These are phyloP conservation scores for Lordiphosa andalusiaca DNA, from an alignment of 2,888 invertebrate species.

Conservation along the genomic window DNA sequence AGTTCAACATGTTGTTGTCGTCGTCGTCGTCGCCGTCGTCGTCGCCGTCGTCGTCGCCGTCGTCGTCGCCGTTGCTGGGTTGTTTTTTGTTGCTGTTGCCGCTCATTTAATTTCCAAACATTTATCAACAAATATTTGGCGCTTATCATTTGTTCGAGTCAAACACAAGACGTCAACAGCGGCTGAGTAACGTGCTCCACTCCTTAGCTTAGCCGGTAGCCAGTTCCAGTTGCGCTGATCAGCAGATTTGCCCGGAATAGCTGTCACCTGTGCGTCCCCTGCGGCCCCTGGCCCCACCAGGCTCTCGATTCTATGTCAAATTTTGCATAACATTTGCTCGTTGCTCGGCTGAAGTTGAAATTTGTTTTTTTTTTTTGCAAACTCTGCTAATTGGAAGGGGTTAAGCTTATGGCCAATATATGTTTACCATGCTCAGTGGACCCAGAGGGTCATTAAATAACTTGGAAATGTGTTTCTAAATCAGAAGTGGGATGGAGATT, in stretches of 20 bases:
- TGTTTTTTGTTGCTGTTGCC: slow-evolving; percentile 46
- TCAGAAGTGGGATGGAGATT: too few relatives aligned
- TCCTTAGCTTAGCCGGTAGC: slow-evolving; percentile 13
- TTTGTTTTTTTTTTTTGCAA: slow-evolving; percentile 11
- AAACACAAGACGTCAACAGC: slow-evolving; percentile 38
- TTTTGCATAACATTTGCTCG: slow-evolving; percentile 44
- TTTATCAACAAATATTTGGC: slow-evolving; percentile 74
- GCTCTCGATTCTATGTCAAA: slow-evolving; percentile 38
- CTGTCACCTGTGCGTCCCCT: slow-evolving; percentile 8
- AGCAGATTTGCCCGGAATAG: slow-evolving; percentile 31
- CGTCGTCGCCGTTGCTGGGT: slow-evolving; percentile 15
- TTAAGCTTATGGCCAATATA: too few relatives aligned
- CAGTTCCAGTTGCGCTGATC: slow-evolving; percentile 11
- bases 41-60: slow-evolving; percentile 19
- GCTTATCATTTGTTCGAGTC: slow-evolving; percentile 66
- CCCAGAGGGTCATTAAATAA: too few relatives aligned
- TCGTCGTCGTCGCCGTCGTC: slow-evolving; percentile 19
- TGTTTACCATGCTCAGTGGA: too few relatives aligned
- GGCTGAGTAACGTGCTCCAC: slow-evolving; percentile 12
- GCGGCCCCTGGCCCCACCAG: not conserved
- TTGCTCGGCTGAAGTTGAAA: slow-evolving; percentile 1
- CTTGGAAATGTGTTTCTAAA: too few relatives aligned
- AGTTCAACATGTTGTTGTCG: slow-evolving; percentile 54
- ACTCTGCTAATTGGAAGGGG: slow-evolving; percentile 20
- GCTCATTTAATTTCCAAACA: slow-evolving; percentile 73